Conservation (phyloP, 1,140 invertebrate species). For the Hycleus cichorii region DNA sequence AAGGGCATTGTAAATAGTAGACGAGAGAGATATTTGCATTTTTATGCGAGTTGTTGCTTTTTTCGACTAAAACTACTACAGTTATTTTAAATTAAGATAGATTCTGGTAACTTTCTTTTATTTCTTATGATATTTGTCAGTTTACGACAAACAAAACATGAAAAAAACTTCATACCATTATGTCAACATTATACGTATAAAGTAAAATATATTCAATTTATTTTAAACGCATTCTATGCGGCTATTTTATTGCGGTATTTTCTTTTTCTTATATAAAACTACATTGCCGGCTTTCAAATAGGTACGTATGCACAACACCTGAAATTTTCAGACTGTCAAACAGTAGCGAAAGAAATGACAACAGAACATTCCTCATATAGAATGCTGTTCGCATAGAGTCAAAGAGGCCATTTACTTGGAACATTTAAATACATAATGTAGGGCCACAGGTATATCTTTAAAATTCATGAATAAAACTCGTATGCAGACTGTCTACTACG, state of each 20-base stretch:
- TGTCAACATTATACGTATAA: constrained; percentile 1
- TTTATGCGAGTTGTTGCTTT: constrained; percentile 30
- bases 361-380: constrained; percentile 13
- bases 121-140: constrained; percentile 19
- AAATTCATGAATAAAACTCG: constrained; percentile 34
- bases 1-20: not conserved
- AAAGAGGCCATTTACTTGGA: constrained; percentile 17
- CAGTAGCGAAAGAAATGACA: too few species aligned
- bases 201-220: constrained; percentile 5
- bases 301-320: not conserved
- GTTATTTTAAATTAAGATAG: constrained; percentile 30
- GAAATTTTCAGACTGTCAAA: too few species aligned
- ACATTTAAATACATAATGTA: constrained; percentile 34
- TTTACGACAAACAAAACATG: constrained; percentile 15
- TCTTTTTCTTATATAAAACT: too few species aligned
- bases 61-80: constrained; percentile 24
- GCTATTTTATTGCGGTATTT: constrained; percentile 2
- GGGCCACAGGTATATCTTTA: constrained; percentile 25
- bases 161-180: constrained; percentile 9
- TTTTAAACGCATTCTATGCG: constrained; percentile 5
- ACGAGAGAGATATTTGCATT: constrained; percentile 25
- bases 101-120: constrained; percentile 26
- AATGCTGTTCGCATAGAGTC: constrained; percentile 10
- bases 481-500: constrained; percentile 22
- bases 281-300: too few species aligned